Base-by-base conservation (phyloP, 2,888 invertebrate species). In the Choreutis nemorana region DNA sequence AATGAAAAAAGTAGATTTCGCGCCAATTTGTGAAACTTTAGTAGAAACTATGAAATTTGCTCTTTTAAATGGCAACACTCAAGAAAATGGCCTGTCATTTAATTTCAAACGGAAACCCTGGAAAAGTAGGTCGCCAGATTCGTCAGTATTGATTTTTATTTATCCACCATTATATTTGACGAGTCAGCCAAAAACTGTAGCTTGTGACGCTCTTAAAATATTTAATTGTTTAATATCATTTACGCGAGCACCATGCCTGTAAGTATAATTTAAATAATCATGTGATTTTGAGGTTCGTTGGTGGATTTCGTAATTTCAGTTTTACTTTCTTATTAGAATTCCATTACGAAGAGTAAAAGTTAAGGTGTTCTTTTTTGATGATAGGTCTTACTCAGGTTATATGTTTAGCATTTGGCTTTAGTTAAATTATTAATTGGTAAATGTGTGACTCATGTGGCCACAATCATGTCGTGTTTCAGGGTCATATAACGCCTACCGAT, bases 111-210 rank as follows among this genome's bases (percentile, higher is more conserved):
- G 51, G 51, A 51, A 50, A 50, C 35, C 33, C 32, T 28, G 50
- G 51, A 48, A 62, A 68, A 68, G 56, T 71, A 70, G 72, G 71
- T 72, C 65, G 64, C 45, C 54, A 42, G 48, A 6, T n/a, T n/a
- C n/a, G n/a, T n/a, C n/a, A n/a, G n/a, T 66, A 73, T 71, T 66
- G 73, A 73, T 72, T 75, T 72, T 72, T 63, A 45, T 44, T 41
- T 41, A 57, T n/a, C n/a, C n/a, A n/a, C n/a, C n/a, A n/a, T n/a
- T n/a, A 50, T 55, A 59, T 55, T 58, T 53, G 46, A 45, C 57
- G 53, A 60, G 61, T n/a, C n/a, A n/a, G n/a, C n/a, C n/a, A n/a
- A n/a, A n/a, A n/a, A n/a, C n/a, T n/a, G n/a, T n/a, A n/a, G n/a
- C n/a, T n/a, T n/a, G n/a, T n/a, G n/a, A n/a, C n/a, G n/a, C n/a